These are phyloP conservation scores for Oreochromis tanganicae DNA, from an alignment of 2,113 vertebrate genomes.

Conservation along the genomic window DNA sequence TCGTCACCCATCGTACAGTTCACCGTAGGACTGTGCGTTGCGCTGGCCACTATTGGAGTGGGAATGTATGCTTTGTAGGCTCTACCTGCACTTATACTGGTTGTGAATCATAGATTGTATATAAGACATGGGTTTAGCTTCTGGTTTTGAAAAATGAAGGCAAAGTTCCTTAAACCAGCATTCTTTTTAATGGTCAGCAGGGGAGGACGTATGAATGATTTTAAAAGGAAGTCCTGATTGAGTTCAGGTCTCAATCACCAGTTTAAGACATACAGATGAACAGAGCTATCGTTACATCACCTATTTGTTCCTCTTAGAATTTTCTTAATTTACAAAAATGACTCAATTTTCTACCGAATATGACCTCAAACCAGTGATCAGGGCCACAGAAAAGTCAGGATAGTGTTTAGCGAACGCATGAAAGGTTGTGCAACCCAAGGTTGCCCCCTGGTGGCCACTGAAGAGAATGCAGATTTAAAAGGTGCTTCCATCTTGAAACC, in stretches of 20 bases:
- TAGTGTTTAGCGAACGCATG: not conserved
- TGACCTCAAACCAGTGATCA: not conserved
- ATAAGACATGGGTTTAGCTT: not conserved
- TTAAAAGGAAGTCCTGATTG: not conserved
- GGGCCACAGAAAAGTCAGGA: rapidly evolving
- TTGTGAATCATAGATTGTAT: not conserved
- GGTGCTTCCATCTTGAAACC: not conserved
- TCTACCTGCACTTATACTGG: not conserved
- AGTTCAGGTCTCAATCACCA: not conserved
- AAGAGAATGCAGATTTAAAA: not conserved
- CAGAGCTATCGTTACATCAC: not conserved
- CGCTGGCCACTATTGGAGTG: slow-evolving; percentile 52
- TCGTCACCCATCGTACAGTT: slow-evolving; percentile 29
- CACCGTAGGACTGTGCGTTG: slow-evolving; percentile 52
- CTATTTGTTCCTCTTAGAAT: not conserved
- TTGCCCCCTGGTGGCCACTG: rapidly evolving
- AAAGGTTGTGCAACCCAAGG: not conserved
- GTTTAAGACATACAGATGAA: not conserved
- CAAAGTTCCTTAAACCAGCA: not conserved
- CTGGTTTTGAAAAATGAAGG: not conserved
- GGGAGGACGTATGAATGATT: not conserved
- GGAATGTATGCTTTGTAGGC: slow-evolving; percentile 47
- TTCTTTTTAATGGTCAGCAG: not conserved
- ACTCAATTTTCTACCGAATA: not conserved
- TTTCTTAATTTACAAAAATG: not conserved